phyloP scores from a whole-genome alignment of 1,140 invertebrate species.

The Dendrolimus kikuchii region DNA sequence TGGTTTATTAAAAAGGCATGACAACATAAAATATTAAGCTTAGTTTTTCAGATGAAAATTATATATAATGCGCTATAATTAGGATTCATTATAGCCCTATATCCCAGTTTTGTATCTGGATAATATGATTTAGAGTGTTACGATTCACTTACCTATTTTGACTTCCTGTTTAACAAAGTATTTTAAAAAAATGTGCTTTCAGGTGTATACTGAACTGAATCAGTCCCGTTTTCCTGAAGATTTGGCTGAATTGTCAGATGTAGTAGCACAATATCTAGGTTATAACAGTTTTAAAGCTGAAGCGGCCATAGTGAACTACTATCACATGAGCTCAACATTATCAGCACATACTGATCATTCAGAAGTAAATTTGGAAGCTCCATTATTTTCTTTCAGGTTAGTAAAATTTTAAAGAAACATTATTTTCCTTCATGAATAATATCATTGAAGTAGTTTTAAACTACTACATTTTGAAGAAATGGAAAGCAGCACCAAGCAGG shows the following conservation, averaged over 20 bases:
- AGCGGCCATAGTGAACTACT: constrained; percentile 96
- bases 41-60: too few species aligned
- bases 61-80: too few species aligned
- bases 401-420: constrained; percentile 1
- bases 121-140: too few species aligned
- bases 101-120: too few species aligned
- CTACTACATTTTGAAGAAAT: too few species aligned
- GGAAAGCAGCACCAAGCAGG: too few species aligned
- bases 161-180: too few species aligned
- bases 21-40: too few species aligned
- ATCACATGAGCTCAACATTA: constrained; percentile 91
- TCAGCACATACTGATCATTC: constrained; percentile 95
- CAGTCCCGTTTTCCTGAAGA: constrained; percentile 82
- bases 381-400: constrained; percentile 89
- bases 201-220: constrained; percentile 80
- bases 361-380: constrained; percentile 86
- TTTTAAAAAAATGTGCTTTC: constrained; percentile 24
- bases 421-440: neutral
- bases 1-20: too few species aligned
- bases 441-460: too few species aligned
- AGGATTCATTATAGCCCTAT: too few species aligned
- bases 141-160: too few species aligned
- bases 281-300: constrained; percentile 82
- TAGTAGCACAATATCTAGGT: constrained; percentile 76
- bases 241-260: constrained; percentile 75